phyloP scores from a whole-genome alignment of 2,113 vertebrate genomes.

The Elephas maximus region DNA sequence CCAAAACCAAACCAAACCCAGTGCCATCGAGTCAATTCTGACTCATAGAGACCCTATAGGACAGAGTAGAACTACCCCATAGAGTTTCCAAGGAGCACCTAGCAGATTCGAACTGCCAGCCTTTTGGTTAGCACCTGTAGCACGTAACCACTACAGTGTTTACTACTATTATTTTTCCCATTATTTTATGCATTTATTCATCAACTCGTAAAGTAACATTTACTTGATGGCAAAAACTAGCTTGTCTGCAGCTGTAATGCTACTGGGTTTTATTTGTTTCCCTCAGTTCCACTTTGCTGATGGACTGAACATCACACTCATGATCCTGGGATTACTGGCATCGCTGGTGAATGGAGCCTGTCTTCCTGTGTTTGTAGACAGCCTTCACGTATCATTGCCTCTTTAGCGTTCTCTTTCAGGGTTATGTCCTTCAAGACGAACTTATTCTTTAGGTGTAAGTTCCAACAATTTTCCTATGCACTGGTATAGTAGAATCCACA shows the following conservation, averaged over 20 bases:
- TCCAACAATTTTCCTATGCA: background rate
- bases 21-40: no score
- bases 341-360: slow-evolving; percentile 86
- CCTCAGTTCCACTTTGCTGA: slow-evolving; percentile 93
- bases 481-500: background rate
- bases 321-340: slow-evolving; percentile 84
- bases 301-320: slow-evolving; percentile 85
- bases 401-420: background rate
- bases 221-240: background rate
- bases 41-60: no score
- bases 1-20: no score
- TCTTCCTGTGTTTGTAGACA: background rate
- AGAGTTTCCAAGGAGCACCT: no score
- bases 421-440: background rate
- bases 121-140: no score
- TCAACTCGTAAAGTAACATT: background rate
- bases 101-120: no score
- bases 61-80: no score
- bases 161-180: no score
- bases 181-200: background rate
- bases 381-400: background rate
- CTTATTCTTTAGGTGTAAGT: background rate
- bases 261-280: background rate
- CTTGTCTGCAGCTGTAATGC: background rate
- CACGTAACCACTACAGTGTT: no score